A percentile compares a stretch with the other conserved stretches of the same genome.
phyloP scores from a whole-genome alignment of 2,888 invertebrate genomes.

The Anoncus sp. region DNA sequence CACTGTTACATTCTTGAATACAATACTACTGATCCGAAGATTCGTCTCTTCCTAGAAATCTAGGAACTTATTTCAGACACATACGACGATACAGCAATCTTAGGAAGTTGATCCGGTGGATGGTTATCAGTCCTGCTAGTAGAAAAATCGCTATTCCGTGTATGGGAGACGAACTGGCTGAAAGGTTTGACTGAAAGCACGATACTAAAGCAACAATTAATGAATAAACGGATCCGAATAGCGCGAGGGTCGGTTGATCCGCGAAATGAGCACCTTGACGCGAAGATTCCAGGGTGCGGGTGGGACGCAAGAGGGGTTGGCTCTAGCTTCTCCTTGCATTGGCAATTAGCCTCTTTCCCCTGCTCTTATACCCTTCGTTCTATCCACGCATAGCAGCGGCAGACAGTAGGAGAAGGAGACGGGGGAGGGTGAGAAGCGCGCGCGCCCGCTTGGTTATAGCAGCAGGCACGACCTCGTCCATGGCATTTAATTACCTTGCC shows the following conservation, averaged over 20 bases:
- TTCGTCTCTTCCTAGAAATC: too few relatives aligned
- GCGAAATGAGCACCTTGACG: constrained; percentile 79
- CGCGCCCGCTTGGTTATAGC: constrained; percentile 76
- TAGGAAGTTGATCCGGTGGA: too few relatives aligned
- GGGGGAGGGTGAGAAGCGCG: constrained; percentile 57
- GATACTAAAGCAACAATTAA: neutral
- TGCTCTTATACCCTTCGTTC: constrained; percentile 76
- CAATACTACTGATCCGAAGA: too few relatives aligned
- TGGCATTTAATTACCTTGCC: constrained; percentile 82
- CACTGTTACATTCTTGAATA: neutral
- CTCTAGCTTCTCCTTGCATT: constrained; percentile 77
- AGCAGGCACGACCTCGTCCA: constrained; percentile 75
- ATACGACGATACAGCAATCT: too few relatives aligned
- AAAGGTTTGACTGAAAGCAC: too few relatives aligned
- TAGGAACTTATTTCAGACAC: too few relatives aligned
- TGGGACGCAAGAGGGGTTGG: constrained; percentile 60
- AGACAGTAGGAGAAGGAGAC: constrained; percentile 33
- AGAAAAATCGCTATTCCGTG: too few relatives aligned
- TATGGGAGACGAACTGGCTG: too few relatives aligned
- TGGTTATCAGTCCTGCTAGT: too few relatives aligned
- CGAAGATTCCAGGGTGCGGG: constrained; percentile 71
- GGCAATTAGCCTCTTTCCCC: constrained; percentile 81
- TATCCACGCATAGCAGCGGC: constrained; percentile 69
- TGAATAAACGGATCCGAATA: neutral
- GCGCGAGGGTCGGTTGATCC: constrained; percentile 56